These are phyloP conservation scores for Pogonophryne albipinna DNA, from an alignment of 2,797 vertebrate species.

Conservation along the genomic window DNA sequence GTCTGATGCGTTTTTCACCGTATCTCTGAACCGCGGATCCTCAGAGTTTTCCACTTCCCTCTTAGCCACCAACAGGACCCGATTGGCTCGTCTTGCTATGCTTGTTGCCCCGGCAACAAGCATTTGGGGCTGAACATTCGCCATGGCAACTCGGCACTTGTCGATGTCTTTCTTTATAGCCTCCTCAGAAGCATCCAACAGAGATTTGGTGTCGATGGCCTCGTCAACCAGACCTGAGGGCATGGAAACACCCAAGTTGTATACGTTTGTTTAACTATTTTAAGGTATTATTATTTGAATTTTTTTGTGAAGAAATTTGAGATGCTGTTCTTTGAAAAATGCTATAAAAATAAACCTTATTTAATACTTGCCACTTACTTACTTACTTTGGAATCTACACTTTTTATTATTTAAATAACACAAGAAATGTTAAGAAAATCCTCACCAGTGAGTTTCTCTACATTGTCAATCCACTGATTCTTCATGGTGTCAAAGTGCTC, in stretches of 20 bases:
- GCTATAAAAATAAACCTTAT: too few species aligned
- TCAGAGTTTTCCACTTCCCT: constrained; percentile 98
- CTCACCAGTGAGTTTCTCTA: constrained; percentile 97
- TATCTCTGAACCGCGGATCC: constrained; percentile 95
- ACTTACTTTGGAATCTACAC: not conserved
- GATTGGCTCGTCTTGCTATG: constrained; percentile 97
- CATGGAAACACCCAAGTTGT: too few species aligned
- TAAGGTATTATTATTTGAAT: too few species aligned
- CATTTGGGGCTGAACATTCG: constrained; percentile 98
- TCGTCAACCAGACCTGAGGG: constrained; percentile 93
- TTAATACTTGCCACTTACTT: too few species aligned
- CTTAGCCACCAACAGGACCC: constrained; percentile 96
- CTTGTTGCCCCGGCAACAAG: constrained; percentile 98
- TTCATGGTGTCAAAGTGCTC: constrained; percentile 99
- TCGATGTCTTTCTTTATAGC: constrained; percentile 99
- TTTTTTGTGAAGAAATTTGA: too few species aligned
- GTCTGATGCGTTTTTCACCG: constrained; percentile 95
- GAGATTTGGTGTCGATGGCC: constrained; percentile 97
- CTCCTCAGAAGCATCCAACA: constrained; percentile 97
- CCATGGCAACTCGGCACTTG: constrained; percentile 98
- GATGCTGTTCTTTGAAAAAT: too few species aligned
- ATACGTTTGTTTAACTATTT: too few species aligned
- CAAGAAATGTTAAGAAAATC: not conserved
- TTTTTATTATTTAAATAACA: not conserved
- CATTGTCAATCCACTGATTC: constrained; percentile 99